Evolutionary conservation across 2,113 vertebrate species (phyloP).

Genomic region (Apaloderma vittatum): DNA sequence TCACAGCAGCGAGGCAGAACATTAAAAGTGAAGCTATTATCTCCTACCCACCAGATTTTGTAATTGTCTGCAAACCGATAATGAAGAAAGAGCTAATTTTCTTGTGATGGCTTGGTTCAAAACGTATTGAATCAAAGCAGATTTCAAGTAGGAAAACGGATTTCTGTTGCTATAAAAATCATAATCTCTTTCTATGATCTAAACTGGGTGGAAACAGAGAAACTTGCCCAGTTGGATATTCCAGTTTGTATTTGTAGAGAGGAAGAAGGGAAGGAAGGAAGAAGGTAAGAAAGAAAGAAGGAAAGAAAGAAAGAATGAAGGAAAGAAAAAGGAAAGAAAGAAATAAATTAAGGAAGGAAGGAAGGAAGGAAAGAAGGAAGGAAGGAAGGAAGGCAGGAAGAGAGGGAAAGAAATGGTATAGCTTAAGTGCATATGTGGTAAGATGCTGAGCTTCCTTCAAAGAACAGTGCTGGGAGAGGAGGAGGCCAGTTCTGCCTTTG

Average conservation of each 20-base stretch:
- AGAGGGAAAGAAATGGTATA: background rate
- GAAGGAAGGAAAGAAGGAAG: too few relatives aligned
- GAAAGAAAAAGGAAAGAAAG: too few relatives aligned
- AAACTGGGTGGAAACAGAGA: background rate
- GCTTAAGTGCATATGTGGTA: background rate
- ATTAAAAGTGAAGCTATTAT: background rate
- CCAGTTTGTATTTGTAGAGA: background rate
- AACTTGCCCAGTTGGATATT: background rate
- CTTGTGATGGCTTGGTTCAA: background rate
- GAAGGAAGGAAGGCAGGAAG: too few relatives aligned
- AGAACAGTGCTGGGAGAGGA: background rate
- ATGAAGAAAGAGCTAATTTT: background rate
- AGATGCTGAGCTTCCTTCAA: background rate
- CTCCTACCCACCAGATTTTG: background rate
- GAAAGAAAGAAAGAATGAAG: too few relatives aligned
- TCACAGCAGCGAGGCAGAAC: background rate
- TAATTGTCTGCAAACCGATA: background rate
- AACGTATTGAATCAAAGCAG: background rate
- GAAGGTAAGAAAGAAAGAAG: too few relatives aligned
- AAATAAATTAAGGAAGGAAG: too few relatives aligned
- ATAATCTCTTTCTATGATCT: background rate
- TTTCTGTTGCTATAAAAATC: background rate
- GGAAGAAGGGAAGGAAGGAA: too few relatives aligned
- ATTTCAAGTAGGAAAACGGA: background rate
- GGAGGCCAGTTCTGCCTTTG: background rate